Evolutionary conservation across 2,797 vertebrate species (phyloP), one percentile per base, ranked within the genome.

Genomic region (Aldrovandia affinis): DNA sequence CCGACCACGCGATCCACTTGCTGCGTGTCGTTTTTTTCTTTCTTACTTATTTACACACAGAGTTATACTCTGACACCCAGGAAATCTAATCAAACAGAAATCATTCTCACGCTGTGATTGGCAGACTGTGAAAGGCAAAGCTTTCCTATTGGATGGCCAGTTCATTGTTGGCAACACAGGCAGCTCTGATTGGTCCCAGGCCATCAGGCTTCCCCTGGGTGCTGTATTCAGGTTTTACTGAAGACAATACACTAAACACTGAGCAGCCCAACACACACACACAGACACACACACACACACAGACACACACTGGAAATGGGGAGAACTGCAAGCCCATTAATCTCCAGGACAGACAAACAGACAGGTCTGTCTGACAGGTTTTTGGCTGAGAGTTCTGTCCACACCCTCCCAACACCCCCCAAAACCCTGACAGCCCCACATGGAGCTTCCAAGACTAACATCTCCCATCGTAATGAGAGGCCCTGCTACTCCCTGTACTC

Each of bases 151-250:
- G 22, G 65, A 73, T 85, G 85, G 86, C 83, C 87, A 78, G 65
- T 81, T 90, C 88, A 88, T 84, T 88, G 88, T 88, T 89, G 89
- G 91, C 91, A 87, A 84, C 75, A 75, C 85, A 87, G 86, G 78
- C 84, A 50, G 28, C 87, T 82, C 82, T 12, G 52, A 84, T 73
- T 88, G 87, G 90, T 85, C 81, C 52, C 54, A 44, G 28, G 89
- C 89, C 54, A 80, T 84, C 85, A 89, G 47, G 50, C 85, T 84
- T 87, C 92, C 85, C 86, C 85, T 90, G 91, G 91, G 92, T 90
- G 91, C 87, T 89, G 89, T 89, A 90, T 81, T 85, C 89, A 92
- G 84, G 90, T 88, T 84, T 86, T 85, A 86, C n/a, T n/a, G n/a
- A n/a, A n/a, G n/a, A n/a, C 85, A 88, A 93, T 90, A 82, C 42